phyloP scores from a whole-genome alignment of 2,113 vertebrate genomes.

The Oryzias javanicus region DNA sequence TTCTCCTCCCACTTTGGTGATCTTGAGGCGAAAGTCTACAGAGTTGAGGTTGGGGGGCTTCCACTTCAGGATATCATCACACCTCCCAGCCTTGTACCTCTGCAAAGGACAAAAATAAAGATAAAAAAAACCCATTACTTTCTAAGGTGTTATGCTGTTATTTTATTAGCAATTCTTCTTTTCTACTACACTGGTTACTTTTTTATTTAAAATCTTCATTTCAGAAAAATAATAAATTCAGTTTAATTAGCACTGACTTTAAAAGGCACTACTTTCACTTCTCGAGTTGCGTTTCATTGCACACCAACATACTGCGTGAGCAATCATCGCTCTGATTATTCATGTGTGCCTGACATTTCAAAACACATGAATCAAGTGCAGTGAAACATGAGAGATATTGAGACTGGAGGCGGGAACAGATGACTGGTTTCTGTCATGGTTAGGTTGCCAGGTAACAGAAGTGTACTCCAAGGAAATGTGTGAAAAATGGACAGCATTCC shows the following conservation, averaged over 20 bases:
- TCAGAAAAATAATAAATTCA: no score
- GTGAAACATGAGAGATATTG: slow-evolving; percentile 52
- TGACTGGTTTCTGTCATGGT: slow-evolving; percentile 63
- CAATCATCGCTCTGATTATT: slow-evolving; percentile 37
- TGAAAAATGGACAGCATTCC: slow-evolving; percentile 52
- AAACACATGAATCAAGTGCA: slow-evolving; percentile 40
- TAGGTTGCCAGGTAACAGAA: slow-evolving; percentile 71
- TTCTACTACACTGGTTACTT: no score
- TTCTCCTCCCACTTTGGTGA: slow-evolving; percentile 96
- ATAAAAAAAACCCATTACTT: not conserved
- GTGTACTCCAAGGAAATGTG: slow-evolving; percentile 42
- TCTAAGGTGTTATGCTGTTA: no score
- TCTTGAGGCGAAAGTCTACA: slow-evolving; percentile 97
- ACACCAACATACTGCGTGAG: slow-evolving; percentile 12
- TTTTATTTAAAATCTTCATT: no score
- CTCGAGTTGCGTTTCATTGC: not conserved
- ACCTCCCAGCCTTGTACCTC: slow-evolving; percentile 94
- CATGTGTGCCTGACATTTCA: slow-evolving; percentile 60
- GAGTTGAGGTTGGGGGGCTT: slow-evolving; percentile 98
- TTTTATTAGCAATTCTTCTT: no score
- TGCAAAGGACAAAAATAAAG: slow-evolving; percentile 47
- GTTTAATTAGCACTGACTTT: no score
- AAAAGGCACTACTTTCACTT: slow-evolving; percentile 3
- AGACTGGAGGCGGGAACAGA: slow-evolving; percentile 65
- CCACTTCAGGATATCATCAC: slow-evolving; percentile 98